These are phyloP conservation scores for Chromoteleia sp. DNA, from an alignment of 2,888 invertebrate genomes.

Conservation along the genomic window DNA sequence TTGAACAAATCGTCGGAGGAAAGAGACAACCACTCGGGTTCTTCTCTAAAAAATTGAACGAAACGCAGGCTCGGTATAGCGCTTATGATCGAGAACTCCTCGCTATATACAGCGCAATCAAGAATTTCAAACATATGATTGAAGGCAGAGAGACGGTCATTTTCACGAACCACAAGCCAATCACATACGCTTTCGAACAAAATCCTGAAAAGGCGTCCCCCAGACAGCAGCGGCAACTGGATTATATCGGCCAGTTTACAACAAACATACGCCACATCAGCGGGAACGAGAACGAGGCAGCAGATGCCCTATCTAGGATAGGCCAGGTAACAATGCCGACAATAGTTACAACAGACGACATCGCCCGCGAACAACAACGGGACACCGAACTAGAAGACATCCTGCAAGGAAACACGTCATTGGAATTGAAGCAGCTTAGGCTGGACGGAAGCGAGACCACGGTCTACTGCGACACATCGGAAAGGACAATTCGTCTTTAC, in stretches of 20 bases:
- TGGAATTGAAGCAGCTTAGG: not conserved
- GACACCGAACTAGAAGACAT: slow-evolving; percentile 13
- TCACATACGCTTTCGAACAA: no score
- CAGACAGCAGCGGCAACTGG: slow-evolving; percentile 48
- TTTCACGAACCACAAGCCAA: no score
- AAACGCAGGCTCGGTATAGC: not conserved
- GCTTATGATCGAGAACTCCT: not conserved
- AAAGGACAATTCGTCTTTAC: slow-evolving; percentile 51
- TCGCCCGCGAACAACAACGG: not conserved
- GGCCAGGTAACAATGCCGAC: no score
- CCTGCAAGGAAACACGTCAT: not conserved
- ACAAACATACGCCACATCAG: slow-evolving; percentile 59
- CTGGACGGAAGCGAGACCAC: slow-evolving; percentile 15
- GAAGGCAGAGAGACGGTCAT: no score
- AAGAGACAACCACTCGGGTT: slow-evolving; percentile 33
- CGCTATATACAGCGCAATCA: no score
- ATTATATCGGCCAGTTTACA: slow-evolving; percentile 58
- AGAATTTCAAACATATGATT: no score
- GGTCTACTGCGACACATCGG: slow-evolving; percentile 13
- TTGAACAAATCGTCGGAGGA: slow-evolving; percentile 22
- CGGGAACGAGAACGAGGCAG: slow-evolving; percentile 39
- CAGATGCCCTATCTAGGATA: slow-evolving; percentile 42
- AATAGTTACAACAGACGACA: slow-evolving; percentile 8
- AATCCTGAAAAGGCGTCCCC: no score
- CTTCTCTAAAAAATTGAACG: slow-evolving; percentile 25